These are phyloP conservation scores for Trididemnum nubilum DNA, from an alignment of 23 tunicate genomes.

Conservation along the genomic window DNA sequence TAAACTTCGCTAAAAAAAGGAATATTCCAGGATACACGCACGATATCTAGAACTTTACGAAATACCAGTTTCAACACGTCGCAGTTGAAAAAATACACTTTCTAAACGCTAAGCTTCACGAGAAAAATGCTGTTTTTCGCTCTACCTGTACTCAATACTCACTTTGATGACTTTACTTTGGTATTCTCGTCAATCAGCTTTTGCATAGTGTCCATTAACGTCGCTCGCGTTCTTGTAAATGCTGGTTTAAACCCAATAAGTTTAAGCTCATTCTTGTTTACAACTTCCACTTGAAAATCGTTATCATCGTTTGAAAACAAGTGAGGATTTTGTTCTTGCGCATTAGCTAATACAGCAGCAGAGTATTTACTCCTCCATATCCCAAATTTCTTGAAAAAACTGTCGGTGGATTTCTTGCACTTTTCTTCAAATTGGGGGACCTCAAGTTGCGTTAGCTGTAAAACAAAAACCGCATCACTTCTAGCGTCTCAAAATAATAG, in stretches of 20 bases:
- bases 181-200: neutral
- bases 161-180: too few species aligned
- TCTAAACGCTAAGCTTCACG: too few species aligned
- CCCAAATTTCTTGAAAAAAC: neutral
- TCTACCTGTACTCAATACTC: too few species aligned
- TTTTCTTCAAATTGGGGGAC: neutral
- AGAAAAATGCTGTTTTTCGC: too few species aligned
- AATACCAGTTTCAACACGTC: too few species aligned
- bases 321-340: too few species aligned
- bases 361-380: neutral
- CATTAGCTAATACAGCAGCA: neutral
- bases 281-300: neutral
- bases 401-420: neutral
- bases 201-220: neutral
- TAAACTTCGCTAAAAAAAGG: too few species aligned
- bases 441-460: neutral
- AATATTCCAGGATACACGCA: too few species aligned
- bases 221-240: neutral
- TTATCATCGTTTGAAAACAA: neutral
- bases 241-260: neutral
- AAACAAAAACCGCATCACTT: neutral
- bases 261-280: neutral
- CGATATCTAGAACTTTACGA: too few species aligned
- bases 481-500: neutral
- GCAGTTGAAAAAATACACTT: too few species aligned